These are phyloP conservation scores for Erythrolamprus reginae DNA, from an alignment of 2,113 vertebrate genomes.

Conservation along the genomic window DNA sequence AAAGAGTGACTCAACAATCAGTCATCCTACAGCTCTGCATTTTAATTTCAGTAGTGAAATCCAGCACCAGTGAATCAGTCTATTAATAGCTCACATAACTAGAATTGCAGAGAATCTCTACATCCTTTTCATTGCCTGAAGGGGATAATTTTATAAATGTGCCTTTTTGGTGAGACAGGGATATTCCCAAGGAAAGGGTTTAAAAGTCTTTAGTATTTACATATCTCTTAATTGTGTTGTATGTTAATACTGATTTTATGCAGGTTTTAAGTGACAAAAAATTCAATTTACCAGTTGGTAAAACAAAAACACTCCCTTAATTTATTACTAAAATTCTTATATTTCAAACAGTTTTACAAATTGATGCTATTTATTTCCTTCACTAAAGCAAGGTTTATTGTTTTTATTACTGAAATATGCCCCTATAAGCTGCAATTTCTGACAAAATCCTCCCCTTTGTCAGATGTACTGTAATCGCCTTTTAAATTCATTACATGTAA, in stretches of 20 bases:
- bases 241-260: neutral
- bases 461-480: conserved; percentile 50
- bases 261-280: neutral
- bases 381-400: conserved; percentile 39
- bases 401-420: conserved; percentile 51
- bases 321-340: neutral
- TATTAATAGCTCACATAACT: conserved; percentile 64
- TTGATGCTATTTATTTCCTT: conserved; percentile 4
- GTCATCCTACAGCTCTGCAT: neutral
- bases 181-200: conserved; percentile 50
- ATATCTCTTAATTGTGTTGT: conserved; percentile 19
- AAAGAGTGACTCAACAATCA: neutral
- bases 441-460: conserved; percentile 49
- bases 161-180: conserved; percentile 67
- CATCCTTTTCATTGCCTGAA: conserved; percentile 65
- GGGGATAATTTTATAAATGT: conserved; percentile 75
- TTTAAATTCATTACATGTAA: conserved; percentile 44
- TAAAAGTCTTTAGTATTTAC: conserved; percentile 9
- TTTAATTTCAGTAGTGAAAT: neutral
- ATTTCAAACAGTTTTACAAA: conserved; percentile 21
- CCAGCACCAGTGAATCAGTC: conserved; percentile 42
- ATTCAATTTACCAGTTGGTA: neutral
- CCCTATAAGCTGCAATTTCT: conserved; percentile 40
- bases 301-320: neutral
- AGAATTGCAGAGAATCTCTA: conserved; percentile 68